These are phyloP conservation scores for Patella pellucida DNA, from an alignment of 2,888 invertebrate genomes.

Conservation along the genomic window DNA sequence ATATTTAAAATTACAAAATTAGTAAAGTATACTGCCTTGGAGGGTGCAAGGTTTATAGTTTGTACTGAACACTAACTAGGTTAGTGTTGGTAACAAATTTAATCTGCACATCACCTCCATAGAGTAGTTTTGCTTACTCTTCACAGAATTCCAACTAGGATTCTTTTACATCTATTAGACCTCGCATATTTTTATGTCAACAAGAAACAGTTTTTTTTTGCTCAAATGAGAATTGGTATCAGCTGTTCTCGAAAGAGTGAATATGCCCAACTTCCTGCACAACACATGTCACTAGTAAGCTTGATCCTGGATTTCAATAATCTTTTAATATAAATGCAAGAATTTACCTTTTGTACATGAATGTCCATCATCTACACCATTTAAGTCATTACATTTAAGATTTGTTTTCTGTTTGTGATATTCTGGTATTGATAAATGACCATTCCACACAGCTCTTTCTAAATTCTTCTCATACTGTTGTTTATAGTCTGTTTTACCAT, in stretches of 20 bases:
- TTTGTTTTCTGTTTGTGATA: slow-evolving; percentile 87
- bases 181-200: no score
- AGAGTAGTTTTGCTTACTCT: no score
- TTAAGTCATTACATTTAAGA: slow-evolving; percentile 81
- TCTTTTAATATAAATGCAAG: not conserved
- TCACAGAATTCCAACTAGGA: no score
- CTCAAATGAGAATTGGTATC: not conserved
- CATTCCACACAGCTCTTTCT: slow-evolving; percentile 85
- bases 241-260: not conserved
- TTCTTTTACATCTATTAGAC: no score
- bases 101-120: no score
- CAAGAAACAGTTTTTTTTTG: not conserved
- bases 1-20: no score
- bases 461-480: slow-evolving; percentile 85
- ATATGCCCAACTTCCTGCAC: not conserved
- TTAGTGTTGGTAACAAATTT: no score
- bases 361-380: slow-evolving; percentile 85
- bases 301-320: not conserved
- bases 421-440: slow-evolving; percentile 87
- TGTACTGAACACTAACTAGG: no score
- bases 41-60: no score
- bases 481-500: slow-evolving; percentile 85
- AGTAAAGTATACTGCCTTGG: no score
- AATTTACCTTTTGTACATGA: slow-evolving; percentile 83
- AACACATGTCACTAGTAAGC: not conserved